These are phyloP conservation scores for Aproaerema taeniolella DNA, from an alignment of 2,888 invertebrate species.

Conservation along the genomic window DNA sequence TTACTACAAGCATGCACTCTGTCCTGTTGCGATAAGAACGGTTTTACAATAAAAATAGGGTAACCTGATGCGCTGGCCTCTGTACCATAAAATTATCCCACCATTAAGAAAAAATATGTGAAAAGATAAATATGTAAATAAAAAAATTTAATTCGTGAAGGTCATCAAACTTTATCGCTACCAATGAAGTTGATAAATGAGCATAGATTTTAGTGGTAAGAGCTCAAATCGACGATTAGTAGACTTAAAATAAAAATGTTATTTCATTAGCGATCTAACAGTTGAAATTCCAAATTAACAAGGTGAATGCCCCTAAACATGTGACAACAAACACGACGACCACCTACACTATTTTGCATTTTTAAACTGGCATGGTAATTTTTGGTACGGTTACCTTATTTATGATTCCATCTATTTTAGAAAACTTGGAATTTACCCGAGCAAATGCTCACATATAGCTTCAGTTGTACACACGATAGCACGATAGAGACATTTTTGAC, in stretches of 20 bases:
- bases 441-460: too few species aligned
- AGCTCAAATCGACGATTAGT: constrained; percentile 2
- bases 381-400: constrained; percentile 23
- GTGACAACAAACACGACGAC: constrained; percentile 18
- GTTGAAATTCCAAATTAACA: background rate
- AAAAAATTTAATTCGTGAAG: background rate
- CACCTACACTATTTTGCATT: constrained; percentile 26
- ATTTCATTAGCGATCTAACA: background rate
- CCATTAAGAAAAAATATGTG: too few species aligned
- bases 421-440: too few species aligned
- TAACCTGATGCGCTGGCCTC: too few species aligned
- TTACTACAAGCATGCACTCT: too few species aligned
- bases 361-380: constrained; percentile 23
- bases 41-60: too few species aligned
- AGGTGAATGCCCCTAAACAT: constrained; percentile 18
- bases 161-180: constrained; percentile 10
- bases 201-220: constrained; percentile 1
- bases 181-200: constrained; percentile 8
- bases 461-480: too few species aligned
- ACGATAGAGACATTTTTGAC: too few species aligned
- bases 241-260: background rate
- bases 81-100: too few species aligned
- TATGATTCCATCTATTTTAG: constrained; percentile 17
- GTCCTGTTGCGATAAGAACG: too few species aligned
- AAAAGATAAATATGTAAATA: too few species aligned